phyloP scores from a whole-genome alignment of 2,888 invertebrate genomes.

The Metalampra italica region DNA sequence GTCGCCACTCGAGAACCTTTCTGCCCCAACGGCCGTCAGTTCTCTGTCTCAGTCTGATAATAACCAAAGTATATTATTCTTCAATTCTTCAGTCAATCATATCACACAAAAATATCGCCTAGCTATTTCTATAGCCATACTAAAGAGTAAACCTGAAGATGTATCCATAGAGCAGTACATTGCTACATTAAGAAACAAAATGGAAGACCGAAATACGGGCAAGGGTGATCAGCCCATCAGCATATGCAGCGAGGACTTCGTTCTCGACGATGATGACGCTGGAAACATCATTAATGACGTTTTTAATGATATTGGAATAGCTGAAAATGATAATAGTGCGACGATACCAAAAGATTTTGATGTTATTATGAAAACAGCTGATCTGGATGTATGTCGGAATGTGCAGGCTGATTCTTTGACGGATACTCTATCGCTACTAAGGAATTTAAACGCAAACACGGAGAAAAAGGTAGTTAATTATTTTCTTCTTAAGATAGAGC shows the following conservation, averaged over 20 bases:
- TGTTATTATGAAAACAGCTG: slow-evolving; percentile 1
- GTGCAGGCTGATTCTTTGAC: neutral
- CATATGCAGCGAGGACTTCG: slow-evolving; percentile 47
- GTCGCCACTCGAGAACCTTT: no score
- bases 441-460: slow-evolving; percentile 2
- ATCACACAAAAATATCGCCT: slow-evolving; percentile 44
- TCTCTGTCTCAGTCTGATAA: no score
- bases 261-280: slow-evolving; percentile 23
- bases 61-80: slow-evolving; percentile 9
- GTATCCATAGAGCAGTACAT: slow-evolving; percentile 32
- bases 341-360: slow-evolving; percentile 9
- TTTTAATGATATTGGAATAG: neutral
- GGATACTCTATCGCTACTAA: neutral
- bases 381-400: neutral
- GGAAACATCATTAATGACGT: slow-evolving; percentile 6
- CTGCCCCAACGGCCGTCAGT: no score
- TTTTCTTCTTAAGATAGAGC: neutral
- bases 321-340: slow-evolving; percentile 5
- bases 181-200: slow-evolving; percentile 29
- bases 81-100: slow-evolving; percentile 41
- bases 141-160: slow-evolving; percentile 44
- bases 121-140: slow-evolving; percentile 39
- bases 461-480: neutral
- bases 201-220: slow-evolving; percentile 23
- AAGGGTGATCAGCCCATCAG: slow-evolving; percentile 28